Evolutionary conservation across 2,888 invertebrate genomes (phyloP).

Genomic region (Andrena haemorrhoa): DNA sequence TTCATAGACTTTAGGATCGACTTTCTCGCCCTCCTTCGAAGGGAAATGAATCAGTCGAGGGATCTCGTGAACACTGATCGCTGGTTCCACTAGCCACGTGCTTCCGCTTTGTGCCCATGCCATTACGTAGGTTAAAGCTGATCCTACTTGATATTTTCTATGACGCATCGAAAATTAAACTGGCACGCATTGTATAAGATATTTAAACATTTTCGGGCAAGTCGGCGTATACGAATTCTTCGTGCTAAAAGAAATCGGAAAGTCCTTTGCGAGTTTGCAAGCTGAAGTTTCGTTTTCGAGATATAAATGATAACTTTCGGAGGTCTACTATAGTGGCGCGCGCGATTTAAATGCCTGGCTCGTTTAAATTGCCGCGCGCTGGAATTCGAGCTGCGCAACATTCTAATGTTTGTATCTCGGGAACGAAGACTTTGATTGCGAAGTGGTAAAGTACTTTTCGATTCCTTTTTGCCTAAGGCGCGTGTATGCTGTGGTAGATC

Average conservation of each 20-base stretch:
- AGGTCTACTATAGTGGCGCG: not conserved
- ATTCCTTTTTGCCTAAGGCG: too few relatives aligned
- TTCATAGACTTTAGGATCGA: constrained; percentile 55
- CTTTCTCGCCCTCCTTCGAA: constrained; percentile 22
- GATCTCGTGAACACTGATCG: constrained; percentile 53
- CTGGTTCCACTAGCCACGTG: constrained; percentile 74
- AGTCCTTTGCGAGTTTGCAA: not conserved
- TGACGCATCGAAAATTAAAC: not conserved
- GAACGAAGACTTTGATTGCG: not conserved
- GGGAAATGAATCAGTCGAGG: constrained; percentile 70
- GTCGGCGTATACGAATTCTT: not conserved
- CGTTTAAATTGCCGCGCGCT: not conserved
- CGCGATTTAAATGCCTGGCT: not conserved
- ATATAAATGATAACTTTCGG: not conserved
- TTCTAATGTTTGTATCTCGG: not conserved
- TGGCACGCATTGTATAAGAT: too few relatives aligned
- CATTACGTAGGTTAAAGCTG: constrained; percentile 72
- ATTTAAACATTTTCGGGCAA: not conserved
- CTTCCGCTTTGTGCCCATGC: constrained; percentile 70
- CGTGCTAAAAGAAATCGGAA: not conserved
- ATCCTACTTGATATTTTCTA: constrained; percentile 67
- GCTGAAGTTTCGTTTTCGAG: not conserved
- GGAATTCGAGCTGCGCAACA: not conserved
- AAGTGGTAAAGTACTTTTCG: too few relatives aligned
- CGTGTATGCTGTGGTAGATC: too few relatives aligned